Evolutionary conservation across 2,797 vertebrate genomes (phyloP), one percentile per base, ranked within the genome.

Genomic region (Cygnus olor): DNA sequence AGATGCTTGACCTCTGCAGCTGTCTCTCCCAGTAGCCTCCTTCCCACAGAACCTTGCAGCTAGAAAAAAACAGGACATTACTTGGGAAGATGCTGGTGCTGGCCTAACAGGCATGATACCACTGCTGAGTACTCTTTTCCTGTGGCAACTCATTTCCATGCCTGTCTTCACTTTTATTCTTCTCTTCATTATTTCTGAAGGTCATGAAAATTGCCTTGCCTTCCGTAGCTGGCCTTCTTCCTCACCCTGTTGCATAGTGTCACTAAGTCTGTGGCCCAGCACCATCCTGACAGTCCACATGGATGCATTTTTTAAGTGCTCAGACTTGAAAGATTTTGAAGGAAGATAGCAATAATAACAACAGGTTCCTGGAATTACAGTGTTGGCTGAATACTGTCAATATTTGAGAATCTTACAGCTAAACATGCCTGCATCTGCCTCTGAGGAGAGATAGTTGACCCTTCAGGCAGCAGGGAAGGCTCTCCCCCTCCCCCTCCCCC

Each of bases 341-440:
- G 94, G 36, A 80, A 69, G 58, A 60, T 15, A 32, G 8, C 6
- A 32, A 42, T 42, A 84, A 71, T 25, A 57, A 47, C 12, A 72
- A 80, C 1, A 25, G 53, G 44, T 87, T 94, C 64, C 86, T 96
- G 86, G 60, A 96, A 94, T 65, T 38, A 80, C 30, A 28, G 22
- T 60, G 44, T 84, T 91, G 85, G 86, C 64, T 65, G 65, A 95
- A 24, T 20, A 40, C 61, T 63, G 64, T 63, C 88, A 88, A 25
- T 80, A 49, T 87, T 82, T 84, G 60, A 70, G 66, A 85, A 36
- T 51, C 47, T 90, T 34, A 36, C 44, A 66, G 73, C 34, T 95
- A 49, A 94, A 91, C 53, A 28, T 40, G 80, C 42, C 57, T 89
- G 44, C 66, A 69, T 82, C 60, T 87, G 85, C 82, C 66, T 83